Evolutionary conservation across 2,888 invertebrate genomes (phyloP), one percentile per base, ranked within the genome.

Genomic region (Scelioninae gen. 2): DNA sequence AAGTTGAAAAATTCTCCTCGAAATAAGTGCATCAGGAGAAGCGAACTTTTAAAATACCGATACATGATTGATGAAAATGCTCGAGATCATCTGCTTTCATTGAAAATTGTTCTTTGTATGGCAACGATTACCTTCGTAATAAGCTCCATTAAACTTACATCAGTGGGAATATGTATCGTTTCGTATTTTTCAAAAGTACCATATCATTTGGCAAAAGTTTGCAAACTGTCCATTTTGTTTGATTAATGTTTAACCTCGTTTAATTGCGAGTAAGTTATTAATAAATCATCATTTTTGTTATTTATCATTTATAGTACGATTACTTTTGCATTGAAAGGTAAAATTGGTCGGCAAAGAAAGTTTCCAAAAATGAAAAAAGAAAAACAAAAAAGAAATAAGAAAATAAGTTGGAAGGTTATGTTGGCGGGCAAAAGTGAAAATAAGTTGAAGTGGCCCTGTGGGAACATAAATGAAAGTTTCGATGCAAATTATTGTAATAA

Each of bases 401-500:
- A 19, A 35, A 35, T 46, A 46, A 46, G 28, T 13, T 46, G 13
- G 9, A 18, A 15, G 33, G 6, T 7, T 48, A 11, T 33, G 31
- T 48, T 33, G 10, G 16, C 33, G 18, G 39, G 39, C 13, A 53
- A 39, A 53, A 37, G 22, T 39, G 22, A 53, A 53, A 53, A 53
- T 53, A 15, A 53, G 13, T 35, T 53, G 10, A 53, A 37, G 15
- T 19, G 22, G 15, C 15, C 53, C 37, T 11, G 0, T 13, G 53
- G 53, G 53, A 53, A 15, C 37, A 25, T 53, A 53, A 48, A 48
- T 48, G 45, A 45, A 53, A 53, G 55, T 55, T 55, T 41, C 4
- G 39, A 55, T 55, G 55, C 28, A 19, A 58, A 45, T 58, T 43
- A 45, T 57, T 57, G 31, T 58, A 43, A 58, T 45, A 45, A 58